Evolutionary conservation across 2,888 invertebrate species (phyloP).

Genomic region (Ditylenchus weischeri): DNA sequence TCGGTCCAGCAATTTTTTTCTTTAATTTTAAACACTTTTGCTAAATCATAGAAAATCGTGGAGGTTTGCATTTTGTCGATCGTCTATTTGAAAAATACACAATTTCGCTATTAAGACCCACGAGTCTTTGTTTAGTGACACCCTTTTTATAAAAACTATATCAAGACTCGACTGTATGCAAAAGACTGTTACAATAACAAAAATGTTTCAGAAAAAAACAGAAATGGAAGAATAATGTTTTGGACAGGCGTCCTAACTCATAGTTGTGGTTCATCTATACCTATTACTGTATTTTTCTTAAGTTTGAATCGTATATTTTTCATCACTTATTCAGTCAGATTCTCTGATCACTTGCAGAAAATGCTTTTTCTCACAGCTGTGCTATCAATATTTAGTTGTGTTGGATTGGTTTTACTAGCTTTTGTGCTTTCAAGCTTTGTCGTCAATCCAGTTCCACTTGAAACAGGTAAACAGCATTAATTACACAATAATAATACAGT

Average conservation of each 20-base stretch:
- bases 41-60: no score
- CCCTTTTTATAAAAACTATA: no score
- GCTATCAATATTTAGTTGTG: not conserved
- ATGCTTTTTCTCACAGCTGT: not conserved
- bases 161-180: no score
- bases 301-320: constrained; percentile 8
- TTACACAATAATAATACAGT: no score
- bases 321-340: constrained; percentile 2
- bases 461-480: not conserved
- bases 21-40: no score
- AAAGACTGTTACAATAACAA: no score
- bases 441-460: not conserved
- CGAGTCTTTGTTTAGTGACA: no score
- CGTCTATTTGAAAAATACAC: no score
- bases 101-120: no score
- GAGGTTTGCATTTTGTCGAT: no score
- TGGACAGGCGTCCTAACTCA: constrained; percentile 9
- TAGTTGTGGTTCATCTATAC: constrained; percentile 2
- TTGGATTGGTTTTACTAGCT: constrained; percentile 3
- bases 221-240: not conserved
- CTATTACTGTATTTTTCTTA: constrained; percentile 1
- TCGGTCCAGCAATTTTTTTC: no score
- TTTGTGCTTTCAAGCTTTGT: not conserved
- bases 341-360: not conserved
- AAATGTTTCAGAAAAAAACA: not conserved